phyloP scores from a whole-genome alignment of 2,888 invertebrate species.

The Exephanes ischioxanthus region DNA sequence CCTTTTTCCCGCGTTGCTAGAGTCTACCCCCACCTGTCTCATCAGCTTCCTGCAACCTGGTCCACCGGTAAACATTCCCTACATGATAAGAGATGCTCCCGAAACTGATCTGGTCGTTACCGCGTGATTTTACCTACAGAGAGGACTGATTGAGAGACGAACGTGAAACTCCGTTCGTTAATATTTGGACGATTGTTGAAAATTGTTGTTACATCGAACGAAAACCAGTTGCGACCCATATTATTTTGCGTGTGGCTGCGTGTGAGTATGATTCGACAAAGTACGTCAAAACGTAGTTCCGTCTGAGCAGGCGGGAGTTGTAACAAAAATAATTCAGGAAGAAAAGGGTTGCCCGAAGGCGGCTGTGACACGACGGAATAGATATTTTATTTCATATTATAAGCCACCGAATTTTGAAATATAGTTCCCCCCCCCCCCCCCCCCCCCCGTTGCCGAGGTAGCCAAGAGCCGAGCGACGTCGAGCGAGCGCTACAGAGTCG shows the following conservation, averaged over 20 bases:
- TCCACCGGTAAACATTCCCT: background rate
- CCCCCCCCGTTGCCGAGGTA: too few species aligned
- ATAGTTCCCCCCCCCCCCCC: too few species aligned
- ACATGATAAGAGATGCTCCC: background rate
- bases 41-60: background rate
- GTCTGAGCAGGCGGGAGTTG: background rate
- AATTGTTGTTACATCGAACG: background rate
- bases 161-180: background rate
- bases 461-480: too few species aligned
- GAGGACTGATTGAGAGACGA: background rate
- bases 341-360: too few species aligned
- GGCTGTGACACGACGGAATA: too few species aligned
- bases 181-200: background rate
- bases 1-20: background rate
- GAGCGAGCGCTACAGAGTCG: too few species aligned
- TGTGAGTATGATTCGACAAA: background rate
- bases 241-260: too few species aligned
- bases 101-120: background rate
- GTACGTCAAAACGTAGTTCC: background rate
- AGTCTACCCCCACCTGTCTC: background rate
- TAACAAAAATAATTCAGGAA: background rate
- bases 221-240: background rate
- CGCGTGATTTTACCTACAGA: background rate
- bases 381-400: too few species aligned
- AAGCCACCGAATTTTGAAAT: too few species aligned